Percentiles rank a stretch among this genome's conserved stretches.
These are phyloP conservation scores for Pachyrhynchus sulphureomaculatus DNA, from an alignment of 1,140 invertebrate species.

Conservation along the genomic window DNA sequence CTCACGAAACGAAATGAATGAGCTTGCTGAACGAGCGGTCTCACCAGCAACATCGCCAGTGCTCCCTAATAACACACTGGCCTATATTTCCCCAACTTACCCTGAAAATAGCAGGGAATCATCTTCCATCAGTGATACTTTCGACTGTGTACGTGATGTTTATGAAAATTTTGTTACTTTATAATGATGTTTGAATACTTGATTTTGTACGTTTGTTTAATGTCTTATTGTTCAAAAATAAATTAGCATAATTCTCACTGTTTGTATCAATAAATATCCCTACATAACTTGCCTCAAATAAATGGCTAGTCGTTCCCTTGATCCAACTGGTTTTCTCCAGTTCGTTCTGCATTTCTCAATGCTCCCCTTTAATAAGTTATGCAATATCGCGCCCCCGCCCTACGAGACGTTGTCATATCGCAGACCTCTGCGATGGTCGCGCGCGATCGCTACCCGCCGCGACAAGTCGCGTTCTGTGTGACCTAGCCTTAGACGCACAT, in stretches of 20 bases:
- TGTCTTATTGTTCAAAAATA: too few species aligned
- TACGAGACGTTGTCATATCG: too few species aligned
- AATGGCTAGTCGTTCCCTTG: constrained; percentile 1
- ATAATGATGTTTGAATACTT: not conserved
- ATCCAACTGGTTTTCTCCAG: not conserved
- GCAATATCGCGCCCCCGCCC: too few species aligned
- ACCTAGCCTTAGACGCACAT: too few species aligned
- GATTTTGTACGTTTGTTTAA: not conserved
- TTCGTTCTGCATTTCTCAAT: not conserved
- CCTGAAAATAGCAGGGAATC: not conserved
- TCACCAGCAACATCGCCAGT: too few species aligned
- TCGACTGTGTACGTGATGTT: not conserved
- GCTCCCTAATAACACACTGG: not conserved
- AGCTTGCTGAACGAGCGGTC: not conserved
- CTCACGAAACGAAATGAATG: not conserved
- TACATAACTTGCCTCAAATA: not conserved
- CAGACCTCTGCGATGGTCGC: too few species aligned
- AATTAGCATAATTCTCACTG: too few species aligned
- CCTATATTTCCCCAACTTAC: not conserved
- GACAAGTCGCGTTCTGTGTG: too few species aligned
- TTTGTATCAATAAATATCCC: too few species aligned
- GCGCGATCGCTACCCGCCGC: too few species aligned
- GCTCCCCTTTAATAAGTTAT: too few species aligned
- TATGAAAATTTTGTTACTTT: not conserved
- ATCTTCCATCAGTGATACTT: not conserved